Conservation (phyloP, 2,113 vertebrate species). For the Nematolebias whitei region DNA sequence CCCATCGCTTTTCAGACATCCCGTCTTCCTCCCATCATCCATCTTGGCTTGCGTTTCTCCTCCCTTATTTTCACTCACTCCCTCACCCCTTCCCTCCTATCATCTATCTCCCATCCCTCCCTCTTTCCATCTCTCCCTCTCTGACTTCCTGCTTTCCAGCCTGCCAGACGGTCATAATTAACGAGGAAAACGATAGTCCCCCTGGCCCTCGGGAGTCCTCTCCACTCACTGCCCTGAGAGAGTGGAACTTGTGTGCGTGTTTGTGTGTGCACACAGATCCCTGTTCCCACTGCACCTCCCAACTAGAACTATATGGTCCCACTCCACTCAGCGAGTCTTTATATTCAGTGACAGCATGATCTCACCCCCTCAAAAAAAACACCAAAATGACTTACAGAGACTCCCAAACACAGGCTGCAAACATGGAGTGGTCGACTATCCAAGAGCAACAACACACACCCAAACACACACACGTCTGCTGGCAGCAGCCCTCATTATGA, state of each 20-base stretch:
- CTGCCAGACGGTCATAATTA: slow-evolving; percentile 85
- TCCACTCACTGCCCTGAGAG: slow-evolving; percentile 72
- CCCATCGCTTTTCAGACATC: slow-evolving; percentile 36
- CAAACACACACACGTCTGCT: slow-evolving; percentile 28
- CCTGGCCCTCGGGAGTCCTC: slow-evolving; percentile 76
- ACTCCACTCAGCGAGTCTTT: slow-evolving; percentile 81
- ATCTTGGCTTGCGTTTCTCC: slow-evolving; percentile 60
- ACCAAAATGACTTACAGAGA: slow-evolving; percentile 72
- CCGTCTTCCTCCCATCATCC: slow-evolving; percentile 63
- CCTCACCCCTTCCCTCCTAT: slow-evolving; percentile 40
- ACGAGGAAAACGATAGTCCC: slow-evolving; percentile 83
- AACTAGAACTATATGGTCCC: slow-evolving; percentile 76
- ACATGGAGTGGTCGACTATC: slow-evolving; percentile 55
- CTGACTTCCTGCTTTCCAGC: slow-evolving; percentile 81
- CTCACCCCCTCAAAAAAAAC: slow-evolving; percentile 79
- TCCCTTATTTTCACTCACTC: slow-evolving; percentile 63
- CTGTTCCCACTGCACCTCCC: slow-evolving; percentile 69
- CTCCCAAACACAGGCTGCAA: slow-evolving; percentile 64
- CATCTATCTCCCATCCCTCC: slow-evolving; percentile 69
- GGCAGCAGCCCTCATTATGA: slow-evolving; percentile 47
- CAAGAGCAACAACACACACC: slow-evolving; percentile 67
- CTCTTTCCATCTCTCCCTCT: slow-evolving; percentile 67
- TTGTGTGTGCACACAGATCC: slow-evolving; percentile 48
- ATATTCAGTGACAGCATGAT: slow-evolving; percentile 80
- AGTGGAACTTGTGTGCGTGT: slow-evolving; percentile 27